A percentile compares a stretch with the other conserved stretches of the same genome.
Evolutionary conservation across 2,888 invertebrate genomes (phyloP).

Genomic region (Agriopis aurantiaria): DNA sequence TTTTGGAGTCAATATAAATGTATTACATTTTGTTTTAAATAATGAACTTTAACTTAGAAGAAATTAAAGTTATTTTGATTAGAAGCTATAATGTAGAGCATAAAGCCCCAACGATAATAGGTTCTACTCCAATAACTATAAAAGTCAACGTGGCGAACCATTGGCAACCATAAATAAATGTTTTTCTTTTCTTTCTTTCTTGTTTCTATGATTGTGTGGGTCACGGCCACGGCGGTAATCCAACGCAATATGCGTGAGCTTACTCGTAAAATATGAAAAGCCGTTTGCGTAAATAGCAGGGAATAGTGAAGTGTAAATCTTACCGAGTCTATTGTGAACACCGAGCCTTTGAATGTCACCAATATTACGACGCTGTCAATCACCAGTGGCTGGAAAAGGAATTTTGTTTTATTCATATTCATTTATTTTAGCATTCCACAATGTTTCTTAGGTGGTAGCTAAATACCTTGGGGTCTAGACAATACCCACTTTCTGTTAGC

Average conservation of each 20-base stretch:
- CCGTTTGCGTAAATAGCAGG: slow-evolving; percentile 63
- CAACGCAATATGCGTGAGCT: slow-evolving; percentile 67
- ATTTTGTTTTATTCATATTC: not conserved
- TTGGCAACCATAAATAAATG: slow-evolving; percentile 22
- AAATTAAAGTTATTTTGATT: slow-evolving; percentile 8
- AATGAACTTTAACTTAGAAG: not conserved
- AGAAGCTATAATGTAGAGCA: slow-evolving; percentile 10
- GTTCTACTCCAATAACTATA: slow-evolving; percentile 20
- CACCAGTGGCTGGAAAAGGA: not conserved
- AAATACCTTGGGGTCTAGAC: not conserved
- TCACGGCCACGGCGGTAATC: slow-evolving; percentile 61
- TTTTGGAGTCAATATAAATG: too few relatives aligned
- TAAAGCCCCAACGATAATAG: slow-evolving; percentile 27
- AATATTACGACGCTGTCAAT: slow-evolving; percentile 23
- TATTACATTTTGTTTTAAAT: not conserved
- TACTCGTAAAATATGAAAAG: slow-evolving; percentile 72
- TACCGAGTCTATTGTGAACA: slow-evolving; percentile 15
- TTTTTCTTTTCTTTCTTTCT: slow-evolving; percentile 46
- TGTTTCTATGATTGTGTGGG: slow-evolving; percentile 44
- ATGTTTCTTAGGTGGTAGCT: too few relatives aligned
- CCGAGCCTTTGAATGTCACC: slow-evolving; percentile 12
- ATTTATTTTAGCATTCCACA: too few relatives aligned
- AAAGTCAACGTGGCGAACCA: slow-evolving; percentile 17
- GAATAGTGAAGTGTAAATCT: slow-evolving; percentile 24
- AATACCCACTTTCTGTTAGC: too few relatives aligned